phyloP scores from a whole-genome alignment of 2,888 invertebrate genomes.

The Drosophila niveifrons region DNA sequence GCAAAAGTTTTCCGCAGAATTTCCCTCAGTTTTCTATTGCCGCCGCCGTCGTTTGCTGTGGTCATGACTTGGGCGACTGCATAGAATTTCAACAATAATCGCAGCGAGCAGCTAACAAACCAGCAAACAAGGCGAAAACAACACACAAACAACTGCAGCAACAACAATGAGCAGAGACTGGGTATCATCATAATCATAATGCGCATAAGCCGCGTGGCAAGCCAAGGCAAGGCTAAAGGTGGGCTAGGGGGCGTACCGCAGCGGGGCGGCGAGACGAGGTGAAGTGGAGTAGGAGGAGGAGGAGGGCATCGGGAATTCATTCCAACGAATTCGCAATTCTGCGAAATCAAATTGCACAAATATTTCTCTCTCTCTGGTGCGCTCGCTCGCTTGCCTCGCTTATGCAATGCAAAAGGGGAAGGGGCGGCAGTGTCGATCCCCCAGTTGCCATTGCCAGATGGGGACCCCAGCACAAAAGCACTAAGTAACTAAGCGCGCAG shows the following conservation, averaged over 20 bases:
- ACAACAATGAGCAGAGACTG: conserved; percentile 33
- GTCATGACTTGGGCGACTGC: conserved; percentile 74
- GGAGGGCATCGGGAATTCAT: conserved; percentile 67
- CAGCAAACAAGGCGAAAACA: conserved; percentile 81
- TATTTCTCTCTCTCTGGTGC: conserved; percentile 76
- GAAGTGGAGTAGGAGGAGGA: background rate
- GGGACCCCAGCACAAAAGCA: conserved; percentile 36
- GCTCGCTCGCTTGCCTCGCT: conserved; percentile 60
- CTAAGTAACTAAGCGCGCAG: conserved; percentile 67
- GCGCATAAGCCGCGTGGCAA: conserved; percentile 73
- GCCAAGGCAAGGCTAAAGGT: conserved; percentile 41
- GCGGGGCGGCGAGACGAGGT: background rate
- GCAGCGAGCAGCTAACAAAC: conserved; percentile 74
- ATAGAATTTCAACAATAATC: conserved; percentile 80
- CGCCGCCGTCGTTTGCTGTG: conserved; percentile 45
- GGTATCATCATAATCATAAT: conserved; percentile 81
- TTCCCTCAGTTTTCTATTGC: conserved; percentile 66
- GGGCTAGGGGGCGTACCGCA: conserved; percentile 27
- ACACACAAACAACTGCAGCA: conserved; percentile 51
- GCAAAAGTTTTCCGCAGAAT: conserved; percentile 75
- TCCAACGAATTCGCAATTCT: conserved; percentile 84
- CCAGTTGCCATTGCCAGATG: conserved; percentile 72
- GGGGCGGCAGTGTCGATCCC: conserved; percentile 36
- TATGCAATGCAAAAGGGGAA: conserved; percentile 63
- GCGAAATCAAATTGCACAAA: conserved; percentile 82